Evolutionary conservation across 1,140 invertebrate genomes (phyloP), one percentile per base, ranked within the genome.

Genomic region (Teleopsis dalmanni): DNA sequence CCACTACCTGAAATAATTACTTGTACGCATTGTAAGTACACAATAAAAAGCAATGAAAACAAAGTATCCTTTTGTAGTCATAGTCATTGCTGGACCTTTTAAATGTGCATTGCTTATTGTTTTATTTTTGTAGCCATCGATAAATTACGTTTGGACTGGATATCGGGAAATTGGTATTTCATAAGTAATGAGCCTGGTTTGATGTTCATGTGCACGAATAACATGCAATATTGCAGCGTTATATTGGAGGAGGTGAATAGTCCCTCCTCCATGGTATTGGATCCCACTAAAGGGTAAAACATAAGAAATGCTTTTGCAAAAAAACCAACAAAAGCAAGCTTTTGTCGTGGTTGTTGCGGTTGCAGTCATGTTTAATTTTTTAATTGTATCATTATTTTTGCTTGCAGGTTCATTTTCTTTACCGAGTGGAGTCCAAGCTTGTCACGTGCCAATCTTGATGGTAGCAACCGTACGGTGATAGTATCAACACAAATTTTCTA

Each of bases 101-200:
- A 9, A 8, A 47, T 38, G 11, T 41, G 36, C 31, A 21, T 37
- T 37, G n/a, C 6, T 49, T 22, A 37, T 44, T 42, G 22, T 42
- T 14, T n/a, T 35, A 47, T 38, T 33, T 48, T 46, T 47, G 44
- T 59, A 83, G 80, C 78, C 46, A 79, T 86, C 37, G 78, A 78
- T 56, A 79, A 87, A 60, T 71, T 93, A 38, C 81, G 85, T 3
- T 73, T 88, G 49, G 91, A 95, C 69, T 95, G 91, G 91, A 73
- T 93, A 16, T 80, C 84, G 27, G 77, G 81, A 51, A 91, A 88
- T 68, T 85, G 90, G 79, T 95, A 95, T 73, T 80, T 93, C 57
- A 70, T 88, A 46, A 90, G 93, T 71, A 80, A 82, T 71, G 72
- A 77, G 56, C 71, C 81, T 62, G 78, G 87, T 72, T 72, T 81